Evolutionary conservation across 1,140 invertebrate genomes (phyloP).

Genomic region (Heliconius himera): DNA sequence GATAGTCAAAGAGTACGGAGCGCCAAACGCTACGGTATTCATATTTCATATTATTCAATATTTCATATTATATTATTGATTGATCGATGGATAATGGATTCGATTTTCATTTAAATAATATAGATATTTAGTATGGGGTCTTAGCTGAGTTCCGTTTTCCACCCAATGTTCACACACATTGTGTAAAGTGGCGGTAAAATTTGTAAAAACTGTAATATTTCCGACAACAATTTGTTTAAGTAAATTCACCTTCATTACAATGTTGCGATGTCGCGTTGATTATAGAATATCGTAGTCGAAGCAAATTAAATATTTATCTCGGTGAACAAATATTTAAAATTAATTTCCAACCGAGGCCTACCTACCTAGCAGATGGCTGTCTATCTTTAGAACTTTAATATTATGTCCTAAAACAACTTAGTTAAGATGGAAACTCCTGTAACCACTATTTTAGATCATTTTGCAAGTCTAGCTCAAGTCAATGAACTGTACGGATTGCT

Average conservation of each 20-base stretch:
- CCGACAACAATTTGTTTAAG: too few species aligned
- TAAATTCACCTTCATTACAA: not conserved
- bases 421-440: conserved; percentile 34
- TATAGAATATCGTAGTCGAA: not conserved
- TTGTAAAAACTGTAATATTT: too few species aligned
- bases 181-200: too few species aligned
- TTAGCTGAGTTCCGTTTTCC: too few species aligned
- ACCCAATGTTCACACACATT: too few species aligned
- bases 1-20: too few species aligned
- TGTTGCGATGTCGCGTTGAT: not conserved
- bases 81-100: not conserved
- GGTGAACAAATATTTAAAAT: not conserved
- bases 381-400: not conserved
- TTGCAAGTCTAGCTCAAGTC: conserved; percentile 37
- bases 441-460: conserved; percentile 16
- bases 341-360: not conserved
- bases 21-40: too few species aligned
- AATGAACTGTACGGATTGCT: conserved; percentile 29
- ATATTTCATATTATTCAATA: too few species aligned
- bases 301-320: too few species aligned
- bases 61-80: not conserved
- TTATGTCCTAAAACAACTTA: not conserved
- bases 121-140: not conserved
- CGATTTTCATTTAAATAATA: not conserved
- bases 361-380: not conserved